Base-by-base conservation (phyloP, 2,888 invertebrate species). In the Mayetiola destructor region DNA sequence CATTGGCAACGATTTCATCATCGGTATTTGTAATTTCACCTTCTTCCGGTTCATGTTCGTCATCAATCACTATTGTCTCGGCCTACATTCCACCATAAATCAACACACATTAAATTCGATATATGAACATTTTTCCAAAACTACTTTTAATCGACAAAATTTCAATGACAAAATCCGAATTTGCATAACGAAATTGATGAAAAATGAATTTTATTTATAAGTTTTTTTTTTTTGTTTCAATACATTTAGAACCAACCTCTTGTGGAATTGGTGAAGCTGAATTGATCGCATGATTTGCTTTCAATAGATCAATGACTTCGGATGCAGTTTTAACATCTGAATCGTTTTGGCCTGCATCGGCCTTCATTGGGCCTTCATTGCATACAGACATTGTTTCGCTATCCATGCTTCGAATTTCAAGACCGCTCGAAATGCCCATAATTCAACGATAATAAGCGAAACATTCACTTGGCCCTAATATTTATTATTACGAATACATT, bases 11-110 rank as follows among this genome's bases (percentile, higher is more conserved):
- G n/a, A n/a, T n/a, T n/a, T n/a, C n/a, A 8, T 29, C 18, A 12
- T 56, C 27, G 1, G 40, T 1, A 18, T 67, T 67, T 6, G 29
- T 54, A 8, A 57, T 61, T 20, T 57, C 58, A 54, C 58, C 60
- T 56, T 62, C 61, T 52, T 60, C 61, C n/a, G 39, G 48, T 58
- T 61, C 52, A 32, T 21, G 30, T 21, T 56, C 56, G 14, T 54
- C 35, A 30, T 18, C 18, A 27, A 55, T 37, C 3, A 35, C 36
- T n/a, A 55, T 55, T 3, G 35, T 21, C 30, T 36, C 36, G n/a
- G 55, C n/a, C 48, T 48, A 16, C 12, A 39, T 18, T 21, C 3
- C n/a, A n/a, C n/a, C n/a, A n/a, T n/a, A n/a, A n/a, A n/a, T n/a
- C n/a, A n/a, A n/a, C n/a, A n/a, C n/a, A n/a, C n/a, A n/a, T n/a